A percentile compares a stretch with the other conserved stretches of the same genome.
phyloP scores from a whole-genome alignment of 2,113 vertebrate genomes.

The Rostratula benghalensis region DNA sequence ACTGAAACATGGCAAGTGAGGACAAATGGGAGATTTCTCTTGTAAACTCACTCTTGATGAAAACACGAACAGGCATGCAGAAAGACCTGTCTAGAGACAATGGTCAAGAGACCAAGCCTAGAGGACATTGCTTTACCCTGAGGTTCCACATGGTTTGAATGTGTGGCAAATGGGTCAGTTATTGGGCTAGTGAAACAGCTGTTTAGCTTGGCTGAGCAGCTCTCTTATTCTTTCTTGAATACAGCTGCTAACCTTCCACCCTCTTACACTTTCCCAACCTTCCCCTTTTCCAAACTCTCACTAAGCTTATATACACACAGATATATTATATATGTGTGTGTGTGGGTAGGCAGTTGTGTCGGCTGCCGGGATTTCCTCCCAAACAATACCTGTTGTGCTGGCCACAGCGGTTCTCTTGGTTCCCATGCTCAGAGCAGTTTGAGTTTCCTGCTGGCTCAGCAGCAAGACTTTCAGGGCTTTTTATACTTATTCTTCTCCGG shows the following conservation, averaged over 20 bases:
- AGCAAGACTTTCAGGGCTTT: constrained; percentile 51
- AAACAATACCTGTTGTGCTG: constrained; percentile 48
- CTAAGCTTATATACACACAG: neutral
- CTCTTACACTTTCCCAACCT: neutral
- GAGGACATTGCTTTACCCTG: neutral
- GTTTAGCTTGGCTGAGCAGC: neutral
- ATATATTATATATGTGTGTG: neutral
- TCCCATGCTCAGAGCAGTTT: constrained; percentile 47
- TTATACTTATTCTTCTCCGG: constrained; percentile 18
- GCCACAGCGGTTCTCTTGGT: constrained; percentile 1
- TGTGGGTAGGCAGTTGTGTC: neutral
- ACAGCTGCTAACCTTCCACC: neutral
- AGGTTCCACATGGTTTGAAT: neutral
- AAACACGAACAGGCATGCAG: neutral
- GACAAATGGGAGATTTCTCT: neutral
- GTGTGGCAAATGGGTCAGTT: neutral
- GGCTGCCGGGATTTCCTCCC: constrained; percentile 49
- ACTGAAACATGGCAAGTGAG: neutral
- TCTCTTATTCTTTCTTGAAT: neutral
- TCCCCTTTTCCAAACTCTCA: neutral
- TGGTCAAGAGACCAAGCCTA: neutral
- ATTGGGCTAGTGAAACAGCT: neutral
- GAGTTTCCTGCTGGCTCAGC: constrained; percentile 56
- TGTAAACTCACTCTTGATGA: neutral
- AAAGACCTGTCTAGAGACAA: neutral